These are phyloP conservation scores for Ennomos erosarius DNA, from an alignment of 2,888 invertebrate species.

Conservation along the genomic window DNA sequence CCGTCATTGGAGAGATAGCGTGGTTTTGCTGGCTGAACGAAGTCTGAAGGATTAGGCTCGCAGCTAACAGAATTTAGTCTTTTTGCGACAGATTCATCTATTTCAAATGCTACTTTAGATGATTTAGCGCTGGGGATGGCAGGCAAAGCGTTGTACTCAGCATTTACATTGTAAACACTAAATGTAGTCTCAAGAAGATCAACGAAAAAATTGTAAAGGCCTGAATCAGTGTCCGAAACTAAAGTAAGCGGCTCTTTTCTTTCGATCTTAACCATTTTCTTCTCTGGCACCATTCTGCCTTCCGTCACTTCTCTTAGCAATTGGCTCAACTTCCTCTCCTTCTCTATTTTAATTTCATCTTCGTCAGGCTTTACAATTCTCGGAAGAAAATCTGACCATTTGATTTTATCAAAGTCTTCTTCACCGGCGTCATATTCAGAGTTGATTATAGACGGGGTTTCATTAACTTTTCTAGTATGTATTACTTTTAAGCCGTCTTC, in stretches of 20 bases:
- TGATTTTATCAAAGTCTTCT: constrained; percentile 27
- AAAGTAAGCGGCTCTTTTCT: constrained; percentile 48
- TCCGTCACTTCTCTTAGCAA: constrained; percentile 36
- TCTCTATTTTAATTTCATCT: constrained; percentile 16
- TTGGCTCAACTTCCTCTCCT: constrained; percentile 20
- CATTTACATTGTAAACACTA: constrained; percentile 54
- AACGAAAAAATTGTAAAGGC: constrained; percentile 65
- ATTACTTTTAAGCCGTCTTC: constrained; percentile 52
- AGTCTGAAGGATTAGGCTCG: neutral
- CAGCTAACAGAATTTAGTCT: constrained; percentile 39
- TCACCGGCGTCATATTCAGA: constrained; percentile 45
- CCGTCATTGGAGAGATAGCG: neutral
- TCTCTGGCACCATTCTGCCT: constrained; percentile 35
- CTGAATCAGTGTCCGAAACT: constrained; percentile 46
- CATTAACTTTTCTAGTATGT: constrained; percentile 53
- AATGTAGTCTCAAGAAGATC: constrained; percentile 65
- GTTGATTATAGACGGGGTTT: constrained; percentile 53
- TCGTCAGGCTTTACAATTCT: constrained; percentile 27
- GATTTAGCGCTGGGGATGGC: constrained; percentile 22
- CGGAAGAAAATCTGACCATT: constrained; percentile 33
- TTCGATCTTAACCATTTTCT: constrained; percentile 31
- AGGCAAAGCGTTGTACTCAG: constrained; percentile 26
- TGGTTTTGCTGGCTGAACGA: neutral
- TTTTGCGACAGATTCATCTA: constrained; percentile 55
- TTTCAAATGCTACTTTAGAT: constrained; percentile 52